A percentile compares a stretch with the other conserved stretches of the same genome.
Evolutionary conservation across 2,113 vertebrate genomes (phyloP).

Genomic region (Pseudopodoces humilis): DNA sequence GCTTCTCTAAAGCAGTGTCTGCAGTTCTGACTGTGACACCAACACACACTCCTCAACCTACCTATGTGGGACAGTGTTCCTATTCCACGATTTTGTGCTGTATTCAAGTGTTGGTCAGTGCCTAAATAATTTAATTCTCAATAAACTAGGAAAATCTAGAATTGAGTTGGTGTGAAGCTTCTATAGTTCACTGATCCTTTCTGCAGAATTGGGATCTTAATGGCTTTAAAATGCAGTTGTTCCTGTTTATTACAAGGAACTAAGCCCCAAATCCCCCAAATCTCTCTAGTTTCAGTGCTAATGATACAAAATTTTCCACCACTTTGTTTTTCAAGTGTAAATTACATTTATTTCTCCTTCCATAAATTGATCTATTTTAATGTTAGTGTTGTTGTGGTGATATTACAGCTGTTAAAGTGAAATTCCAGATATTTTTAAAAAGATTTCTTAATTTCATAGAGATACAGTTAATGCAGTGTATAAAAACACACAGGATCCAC

Average conservation of each 20-base stretch:
- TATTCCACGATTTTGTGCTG: neutral
- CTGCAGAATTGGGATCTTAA: neutral
- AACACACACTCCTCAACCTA: fast-evolving
- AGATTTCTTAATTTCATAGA: neutral
- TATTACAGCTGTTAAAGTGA: neutral
- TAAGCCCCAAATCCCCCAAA: neutral
- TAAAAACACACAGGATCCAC: neutral
- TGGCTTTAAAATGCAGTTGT: neutral
- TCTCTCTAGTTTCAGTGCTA: neutral
- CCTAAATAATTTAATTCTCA: neutral
- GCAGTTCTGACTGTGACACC: neutral
- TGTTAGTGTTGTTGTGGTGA: neutral
- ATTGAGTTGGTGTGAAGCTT: neutral
- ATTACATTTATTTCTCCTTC: neutral
- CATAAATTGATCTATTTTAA: neutral
- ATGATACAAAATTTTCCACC: neutral
- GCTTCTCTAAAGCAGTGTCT: neutral
- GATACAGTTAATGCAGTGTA: neutral
- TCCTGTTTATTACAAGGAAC: neutral
- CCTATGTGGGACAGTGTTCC: neutral
- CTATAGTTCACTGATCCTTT: neutral
- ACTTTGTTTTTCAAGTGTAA: neutral
- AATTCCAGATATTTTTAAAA: neutral
- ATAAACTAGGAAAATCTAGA: neutral
- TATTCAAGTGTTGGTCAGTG: neutral